Evolutionary conservation across 2,113 vertebrate genomes (phyloP).

Genomic region (Oostethus manadensis): DNA sequence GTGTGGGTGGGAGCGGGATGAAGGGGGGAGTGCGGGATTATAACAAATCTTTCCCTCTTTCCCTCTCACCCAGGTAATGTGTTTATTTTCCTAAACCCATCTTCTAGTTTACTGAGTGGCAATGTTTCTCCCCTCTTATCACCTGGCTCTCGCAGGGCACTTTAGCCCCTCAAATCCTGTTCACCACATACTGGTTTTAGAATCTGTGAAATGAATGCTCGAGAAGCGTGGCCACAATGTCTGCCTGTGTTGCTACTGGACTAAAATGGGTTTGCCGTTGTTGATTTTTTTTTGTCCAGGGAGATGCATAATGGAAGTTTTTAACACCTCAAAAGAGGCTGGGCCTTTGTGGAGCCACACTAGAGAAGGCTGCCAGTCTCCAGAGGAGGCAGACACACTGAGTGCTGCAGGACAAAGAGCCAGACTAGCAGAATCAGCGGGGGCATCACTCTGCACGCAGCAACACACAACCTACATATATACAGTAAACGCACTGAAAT

Average conservation of each 20-base stretch:
- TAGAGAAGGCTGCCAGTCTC: slow-evolving; percentile 73
- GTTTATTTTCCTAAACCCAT: slow-evolving; percentile 72
- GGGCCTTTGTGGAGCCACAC: slow-evolving; percentile 75
- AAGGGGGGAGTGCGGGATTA: slow-evolving; percentile 38
- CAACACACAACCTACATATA: slow-evolving; percentile 41
- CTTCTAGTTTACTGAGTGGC: slow-evolving; percentile 69
- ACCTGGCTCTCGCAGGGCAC: slow-evolving; percentile 73
- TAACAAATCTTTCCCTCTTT: slow-evolving; percentile 54
- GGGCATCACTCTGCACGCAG: slow-evolving; percentile 61
- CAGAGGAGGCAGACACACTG: slow-evolving; percentile 73
- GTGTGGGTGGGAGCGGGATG: slow-evolving; percentile 40
- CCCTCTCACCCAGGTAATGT: slow-evolving; percentile 71
- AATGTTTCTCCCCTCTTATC: slow-evolving; percentile 75
- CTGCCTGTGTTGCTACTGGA: slow-evolving; percentile 72
- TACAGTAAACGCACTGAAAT: slow-evolving; percentile 34
- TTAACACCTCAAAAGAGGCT: slow-evolving; percentile 80
- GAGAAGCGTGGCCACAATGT: slow-evolving; percentile 78
- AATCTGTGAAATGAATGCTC: slow-evolving; percentile 78
- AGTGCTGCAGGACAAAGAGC: slow-evolving; percentile 78
- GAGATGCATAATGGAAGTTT: slow-evolving; percentile 81
- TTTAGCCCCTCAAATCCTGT: slow-evolving; percentile 79
- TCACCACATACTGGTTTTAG: slow-evolving; percentile 79
- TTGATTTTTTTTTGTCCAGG: slow-evolving; percentile 73
- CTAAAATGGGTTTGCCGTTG: slow-evolving; percentile 73
- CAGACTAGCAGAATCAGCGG: slow-evolving; percentile 68